Conservation (phyloP, 2,888 invertebrate genomes). For the Selenia dentaria region DNA sequence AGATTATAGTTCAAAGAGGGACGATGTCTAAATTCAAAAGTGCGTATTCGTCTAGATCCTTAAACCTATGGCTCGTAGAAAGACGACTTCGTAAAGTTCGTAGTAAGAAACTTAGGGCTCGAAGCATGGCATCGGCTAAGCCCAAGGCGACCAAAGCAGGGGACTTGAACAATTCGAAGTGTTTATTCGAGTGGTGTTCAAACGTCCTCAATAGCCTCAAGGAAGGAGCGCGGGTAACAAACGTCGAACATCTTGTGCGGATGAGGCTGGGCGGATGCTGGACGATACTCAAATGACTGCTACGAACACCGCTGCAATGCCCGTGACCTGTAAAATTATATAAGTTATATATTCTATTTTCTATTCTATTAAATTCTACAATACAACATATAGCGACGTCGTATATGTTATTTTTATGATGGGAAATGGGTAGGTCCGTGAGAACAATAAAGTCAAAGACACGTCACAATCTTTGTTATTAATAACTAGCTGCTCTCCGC, state of each 20-base stretch:
- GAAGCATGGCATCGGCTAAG: neutral
- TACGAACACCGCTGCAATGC: slow-evolving; percentile 75
- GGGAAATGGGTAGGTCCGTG: no score
- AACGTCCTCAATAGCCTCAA: slow-evolving; percentile 34
- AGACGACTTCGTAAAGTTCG: neutral
- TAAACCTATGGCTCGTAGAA: neutral
- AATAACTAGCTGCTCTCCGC: no score
- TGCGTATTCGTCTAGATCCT: neutral
- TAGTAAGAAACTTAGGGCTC: neutral
- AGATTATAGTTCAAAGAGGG: neutral
- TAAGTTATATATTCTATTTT: no score
- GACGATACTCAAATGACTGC: slow-evolving; percentile 53
- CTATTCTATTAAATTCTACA: no score
- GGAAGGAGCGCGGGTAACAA: slow-evolving; percentile 30
- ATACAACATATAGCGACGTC: no score
- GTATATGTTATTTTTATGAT: no score
- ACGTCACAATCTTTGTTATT: no score
- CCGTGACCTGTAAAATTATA: slow-evolving; percentile 61
- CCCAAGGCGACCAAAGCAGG: neutral
- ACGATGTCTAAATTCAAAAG: neutral
- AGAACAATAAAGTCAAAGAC: no score
- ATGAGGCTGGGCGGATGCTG: slow-evolving; percentile 56
- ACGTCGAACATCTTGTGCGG: slow-evolving; percentile 40
- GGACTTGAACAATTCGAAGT: neutral
- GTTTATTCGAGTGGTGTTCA: neutral